A percentile compares a stretch with the other conserved stretches of the same genome.
These are phyloP conservation scores for Theretra japonica DNA, from an alignment of 2,888 invertebrate genomes.

Conservation along the genomic window DNA sequence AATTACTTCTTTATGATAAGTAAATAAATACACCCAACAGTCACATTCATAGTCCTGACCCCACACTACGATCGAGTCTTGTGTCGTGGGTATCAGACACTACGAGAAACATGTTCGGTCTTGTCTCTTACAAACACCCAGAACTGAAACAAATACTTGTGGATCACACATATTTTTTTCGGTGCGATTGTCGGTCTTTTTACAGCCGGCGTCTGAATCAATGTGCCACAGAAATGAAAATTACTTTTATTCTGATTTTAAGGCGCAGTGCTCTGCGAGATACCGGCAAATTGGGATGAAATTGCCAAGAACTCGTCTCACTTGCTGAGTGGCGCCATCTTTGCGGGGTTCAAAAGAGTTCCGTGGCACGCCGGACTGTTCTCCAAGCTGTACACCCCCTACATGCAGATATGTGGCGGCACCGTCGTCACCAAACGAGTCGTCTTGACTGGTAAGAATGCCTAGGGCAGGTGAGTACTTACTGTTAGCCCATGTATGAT, in stretches of 20 bases:
- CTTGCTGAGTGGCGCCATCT: not conserved
- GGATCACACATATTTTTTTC: too few relatives aligned
- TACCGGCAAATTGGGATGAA: not conserved
- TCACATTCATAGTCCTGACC: too few relatives aligned
- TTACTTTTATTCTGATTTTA: not conserved
- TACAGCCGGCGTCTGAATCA: too few relatives aligned
- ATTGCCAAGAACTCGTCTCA: not conserved
- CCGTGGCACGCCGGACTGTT: conserved; percentile 12
- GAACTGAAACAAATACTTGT: too few relatives aligned
- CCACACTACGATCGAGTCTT: too few relatives aligned
- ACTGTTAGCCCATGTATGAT: not conserved
- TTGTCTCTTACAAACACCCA: too few relatives aligned
- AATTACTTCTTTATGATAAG: too few relatives aligned
- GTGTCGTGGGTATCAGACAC: too few relatives aligned
- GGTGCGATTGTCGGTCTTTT: too few relatives aligned
- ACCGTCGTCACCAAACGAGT: not conserved
- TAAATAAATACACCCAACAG: too few relatives aligned
- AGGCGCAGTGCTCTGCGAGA: not conserved
- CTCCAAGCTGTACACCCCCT: not conserved
- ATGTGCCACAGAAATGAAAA: too few relatives aligned
- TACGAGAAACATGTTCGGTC: too few relatives aligned
- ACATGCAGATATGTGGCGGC: conserved; percentile 11
- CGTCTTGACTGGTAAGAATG: not conserved
- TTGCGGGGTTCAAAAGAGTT: not conserved
- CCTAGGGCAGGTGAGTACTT: not conserved